Base-by-base conservation (phyloP, 1,140 invertebrate genomes). In the Ridgeia piscesae region DNA sequence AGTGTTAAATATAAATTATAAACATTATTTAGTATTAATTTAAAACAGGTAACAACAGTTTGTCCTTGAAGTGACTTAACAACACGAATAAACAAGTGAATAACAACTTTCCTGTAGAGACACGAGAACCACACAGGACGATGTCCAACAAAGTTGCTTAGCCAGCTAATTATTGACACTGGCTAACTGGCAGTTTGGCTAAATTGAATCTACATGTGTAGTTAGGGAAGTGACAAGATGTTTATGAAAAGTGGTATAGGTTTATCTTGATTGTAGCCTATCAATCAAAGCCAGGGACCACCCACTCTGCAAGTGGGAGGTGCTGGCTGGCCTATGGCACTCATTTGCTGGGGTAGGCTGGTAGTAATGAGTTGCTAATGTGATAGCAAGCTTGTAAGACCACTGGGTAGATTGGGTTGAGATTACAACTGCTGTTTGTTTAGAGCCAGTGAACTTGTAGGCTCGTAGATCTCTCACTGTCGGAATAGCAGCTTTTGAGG, bases 241-340 rank as follows among this genome's bases (percentile, higher is more conserved):
- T 77, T 77, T 77, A 77, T 77, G 58, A 77, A 77, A 77, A 77
- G 58, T 77, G 58, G 58, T 77, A 77, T 77, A 77, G 58, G 58
- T 77, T 1, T 77, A 77, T 77, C 58, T 77, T 77, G 58, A 77
- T 77, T 77, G 58, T 77, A 77, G 58, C 58, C 27, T n/a, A 77
- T 77, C 58, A 77, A 77, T 77, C 58, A 77, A 8, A 77, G 42
- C 58, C 2, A 1, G 58, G 58, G 58, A 77, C 58, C 58, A 77
- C 58, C 58, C 58, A 77, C 58, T 27, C 27, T 14, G 58, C 27
- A 8, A 9, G 27, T 31, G 2, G 58, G 2, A 77, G 58, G 58
- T 31, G 27, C 27, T 77, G 58, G 17, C 58, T 77, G 58, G 58
- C 58, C 58, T 77, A 77, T 77, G 58, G 27, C 58, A 21, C 58